phyloP scores from a whole-genome alignment of 2,113 vertebrate genomes.

The Albula glossodonta region DNA sequence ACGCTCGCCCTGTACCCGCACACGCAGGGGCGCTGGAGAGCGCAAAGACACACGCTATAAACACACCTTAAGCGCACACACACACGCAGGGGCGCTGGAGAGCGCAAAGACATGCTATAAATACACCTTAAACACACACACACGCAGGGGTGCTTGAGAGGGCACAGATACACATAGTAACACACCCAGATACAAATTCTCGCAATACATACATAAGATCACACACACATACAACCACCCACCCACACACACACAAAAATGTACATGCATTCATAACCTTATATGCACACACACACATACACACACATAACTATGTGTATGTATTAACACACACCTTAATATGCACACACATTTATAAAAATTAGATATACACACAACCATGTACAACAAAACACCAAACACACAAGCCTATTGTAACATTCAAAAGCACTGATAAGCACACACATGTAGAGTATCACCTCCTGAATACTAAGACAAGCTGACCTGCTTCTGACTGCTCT shows the following conservation, averaged over 20 bases:
- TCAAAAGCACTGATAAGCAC: too few relatives aligned
- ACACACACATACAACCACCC: conserved; percentile 8
- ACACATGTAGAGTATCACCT: neutral
- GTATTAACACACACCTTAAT: too few relatives aligned
- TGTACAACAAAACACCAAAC: too few relatives aligned
- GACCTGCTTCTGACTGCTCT: neutral
- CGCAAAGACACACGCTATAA: conserved; percentile 5
- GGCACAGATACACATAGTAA: neutral
- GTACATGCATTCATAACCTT: neutral
- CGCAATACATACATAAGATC: neutral
- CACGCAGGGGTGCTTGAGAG: too few relatives aligned
- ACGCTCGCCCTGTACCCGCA: conserved; percentile 82
- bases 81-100: too few relatives aligned
- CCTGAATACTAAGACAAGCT: neutral
- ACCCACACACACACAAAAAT: neutral
- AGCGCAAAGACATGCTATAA: conserved; percentile 78
- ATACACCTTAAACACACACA: conserved; percentile 53
- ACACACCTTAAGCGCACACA: conserved; percentile 37
- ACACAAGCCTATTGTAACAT: too few relatives aligned
- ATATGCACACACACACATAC: neutral
- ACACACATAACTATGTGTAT: conserved; percentile 2
- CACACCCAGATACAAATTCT: conserved; percentile 15
- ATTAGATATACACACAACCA: too few relatives aligned
- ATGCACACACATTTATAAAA: too few relatives aligned
- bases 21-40: conserved; percentile 76